Percentiles rank a stretch among this genome's conserved stretches.
Conservation (phyloP, 2,888 invertebrate species). For the Agrochola lychnidis region DNA sequence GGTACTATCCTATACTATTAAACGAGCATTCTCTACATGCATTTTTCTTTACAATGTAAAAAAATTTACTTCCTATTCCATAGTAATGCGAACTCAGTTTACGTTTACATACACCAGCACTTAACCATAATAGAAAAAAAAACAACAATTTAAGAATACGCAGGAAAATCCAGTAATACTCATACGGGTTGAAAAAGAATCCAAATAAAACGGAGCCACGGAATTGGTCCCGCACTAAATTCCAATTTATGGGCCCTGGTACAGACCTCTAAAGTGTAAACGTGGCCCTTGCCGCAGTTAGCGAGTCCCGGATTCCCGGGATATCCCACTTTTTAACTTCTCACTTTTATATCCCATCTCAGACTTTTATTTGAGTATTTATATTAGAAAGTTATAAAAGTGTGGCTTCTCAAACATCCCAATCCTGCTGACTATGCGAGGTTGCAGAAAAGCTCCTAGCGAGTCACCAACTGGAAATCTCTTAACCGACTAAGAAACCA, state of each 20-base stretch:
- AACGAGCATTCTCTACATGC: no score
- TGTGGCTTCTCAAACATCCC: no score
- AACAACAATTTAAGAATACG: constrained; percentile 26
- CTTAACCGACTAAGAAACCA: no score
- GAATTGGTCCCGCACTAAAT: constrained; percentile 60
- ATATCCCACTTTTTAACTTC: not conserved
- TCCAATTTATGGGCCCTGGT: constrained; percentile 59
- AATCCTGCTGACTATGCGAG: no score
- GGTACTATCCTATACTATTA: no score
- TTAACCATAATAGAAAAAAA: not conserved
- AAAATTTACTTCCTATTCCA: not conserved
- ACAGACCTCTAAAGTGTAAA: constrained; percentile 31
- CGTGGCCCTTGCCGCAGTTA: constrained; percentile 6
- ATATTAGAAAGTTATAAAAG: not conserved
- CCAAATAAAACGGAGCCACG: constrained; percentile 52
- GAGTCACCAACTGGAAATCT: no score
- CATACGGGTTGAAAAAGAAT: constrained; percentile 29
- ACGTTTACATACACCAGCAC: not conserved
- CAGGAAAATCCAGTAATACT: constrained; percentile 19
- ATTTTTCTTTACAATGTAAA: not conserved
- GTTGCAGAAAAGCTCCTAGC: no score
- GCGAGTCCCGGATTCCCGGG: constrained; percentile 28
- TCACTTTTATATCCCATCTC: constrained; percentile 6
- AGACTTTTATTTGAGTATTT: not conserved
- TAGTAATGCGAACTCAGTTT: not conserved